phyloP scores from a whole-genome alignment of 2,113 vertebrate genomes.

The Electrona antarctica region DNA sequence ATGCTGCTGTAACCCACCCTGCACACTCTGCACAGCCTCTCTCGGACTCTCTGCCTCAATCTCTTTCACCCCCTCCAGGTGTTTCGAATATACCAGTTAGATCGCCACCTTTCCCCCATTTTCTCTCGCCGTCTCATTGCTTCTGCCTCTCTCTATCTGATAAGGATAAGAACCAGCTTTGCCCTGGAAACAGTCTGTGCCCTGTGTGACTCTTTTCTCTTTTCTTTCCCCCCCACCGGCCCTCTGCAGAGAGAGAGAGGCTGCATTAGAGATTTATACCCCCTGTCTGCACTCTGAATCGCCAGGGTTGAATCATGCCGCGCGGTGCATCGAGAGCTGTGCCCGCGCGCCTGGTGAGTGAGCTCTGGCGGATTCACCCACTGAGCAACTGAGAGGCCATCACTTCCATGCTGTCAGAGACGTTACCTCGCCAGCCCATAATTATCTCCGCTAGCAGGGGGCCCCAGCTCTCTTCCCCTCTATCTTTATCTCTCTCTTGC shows the following conservation, averaged over 20 bases:
- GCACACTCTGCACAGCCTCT: too few relatives aligned
- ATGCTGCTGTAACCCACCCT: too few relatives aligned
- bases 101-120: neutral
- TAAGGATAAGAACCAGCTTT: constrained; percentile 33
- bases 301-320: constrained; percentile 31
- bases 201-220: neutral
- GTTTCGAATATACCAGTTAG: constrained; percentile 31
- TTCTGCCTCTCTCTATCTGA: constrained; percentile 27
- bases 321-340: neutral
- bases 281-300: constrained; percentile 24
- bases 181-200: constrained; percentile 11
- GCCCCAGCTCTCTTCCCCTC: constrained; percentile 21
- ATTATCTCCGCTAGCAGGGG: constrained; percentile 68
- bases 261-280: constrained; percentile 22
- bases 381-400: constrained; percentile 53
- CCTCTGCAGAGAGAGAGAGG: neutral
- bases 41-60: constrained; percentile 22
- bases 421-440: constrained; percentile 55
- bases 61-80: constrained; percentile 18
- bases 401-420: constrained; percentile 60
- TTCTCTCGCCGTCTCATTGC: neutral
- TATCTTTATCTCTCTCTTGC: constrained; percentile 8
- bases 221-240: neutral
- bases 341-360: neutral
- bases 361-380: constrained; percentile 29